Evolutionary conservation across 2,888 invertebrate species (phyloP).

Genomic region (Tetramorium bicarinatum): DNA sequence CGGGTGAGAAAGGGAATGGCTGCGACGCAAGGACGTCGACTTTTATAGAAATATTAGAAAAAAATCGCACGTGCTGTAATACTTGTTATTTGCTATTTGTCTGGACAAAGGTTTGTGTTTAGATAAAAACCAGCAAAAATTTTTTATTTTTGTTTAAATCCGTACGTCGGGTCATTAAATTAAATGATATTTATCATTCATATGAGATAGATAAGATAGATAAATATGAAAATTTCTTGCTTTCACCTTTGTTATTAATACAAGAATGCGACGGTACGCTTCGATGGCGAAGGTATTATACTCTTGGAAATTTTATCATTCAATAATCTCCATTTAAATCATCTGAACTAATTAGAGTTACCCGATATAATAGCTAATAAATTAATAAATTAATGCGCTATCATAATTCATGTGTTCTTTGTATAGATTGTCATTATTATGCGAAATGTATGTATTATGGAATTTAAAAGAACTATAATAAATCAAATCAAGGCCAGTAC

Average conservation of each 20-base stretch:
- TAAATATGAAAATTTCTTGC: not conserved
- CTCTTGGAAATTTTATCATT: conserved; percentile 17
- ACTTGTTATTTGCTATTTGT: not conserved
- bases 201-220: not conserved
- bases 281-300: conserved; percentile 8
- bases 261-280: not conserved
- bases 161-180: not conserved
- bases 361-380: conserved; percentile 5
- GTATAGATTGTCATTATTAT: not conserved
- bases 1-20: conserved; percentile 32
- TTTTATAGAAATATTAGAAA: conserved; percentile 16
- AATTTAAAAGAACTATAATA: not conserved
- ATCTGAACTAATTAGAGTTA: conserved; percentile 21
- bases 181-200: not conserved
- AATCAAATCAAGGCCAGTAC: not conserved
- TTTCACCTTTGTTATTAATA: not conserved
- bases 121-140: not conserved
- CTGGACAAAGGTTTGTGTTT: not conserved
- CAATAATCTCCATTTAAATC: conserved; percentile 15
- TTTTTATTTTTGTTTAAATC: not conserved
- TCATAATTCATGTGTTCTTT: not conserved
- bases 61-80: not conserved
- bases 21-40: conserved; percentile 36
- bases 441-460: not conserved
- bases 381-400: conserved; percentile 10